Evolutionary conservation across 2,113 vertebrate genomes (phyloP).

Genomic region (Sceloporus tristichus): DNA sequence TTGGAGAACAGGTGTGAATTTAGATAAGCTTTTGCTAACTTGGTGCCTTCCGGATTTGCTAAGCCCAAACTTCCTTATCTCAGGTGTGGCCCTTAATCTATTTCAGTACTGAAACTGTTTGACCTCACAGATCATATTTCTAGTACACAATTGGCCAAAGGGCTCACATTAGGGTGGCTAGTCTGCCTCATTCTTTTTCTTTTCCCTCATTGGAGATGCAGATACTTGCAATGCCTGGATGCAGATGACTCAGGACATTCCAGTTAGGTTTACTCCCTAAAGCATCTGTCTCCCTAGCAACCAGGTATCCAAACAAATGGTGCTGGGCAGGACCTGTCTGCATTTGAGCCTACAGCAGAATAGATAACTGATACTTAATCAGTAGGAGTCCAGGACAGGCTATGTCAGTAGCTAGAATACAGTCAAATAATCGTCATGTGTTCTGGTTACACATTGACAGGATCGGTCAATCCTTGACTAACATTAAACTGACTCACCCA

Average conservation of each 20-base stretch:
- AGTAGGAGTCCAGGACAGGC: neutral
- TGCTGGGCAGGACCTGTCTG: neutral
- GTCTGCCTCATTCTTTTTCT: neutral
- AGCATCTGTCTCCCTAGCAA: conserved; percentile 25
- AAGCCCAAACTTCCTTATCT: neutral
- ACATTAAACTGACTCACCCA: neutral
- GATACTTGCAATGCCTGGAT: neutral
- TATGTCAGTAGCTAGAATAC: neutral
- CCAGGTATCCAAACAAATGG: conserved; percentile 37
- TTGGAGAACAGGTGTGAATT: neutral
- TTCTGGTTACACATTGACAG: neutral
- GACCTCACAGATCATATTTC: neutral
- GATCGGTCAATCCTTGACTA: neutral
- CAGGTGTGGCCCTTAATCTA: neutral
- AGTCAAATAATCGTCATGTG: neutral
- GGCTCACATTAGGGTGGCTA: neutral
- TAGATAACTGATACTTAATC: neutral
- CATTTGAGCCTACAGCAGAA: neutral
- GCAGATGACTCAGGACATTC: conserved; percentile 19
- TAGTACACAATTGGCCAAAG: neutral
- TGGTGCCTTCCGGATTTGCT: neutral
- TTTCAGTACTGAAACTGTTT: neutral
- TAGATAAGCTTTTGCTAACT: neutral
- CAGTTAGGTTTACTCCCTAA: neutral
- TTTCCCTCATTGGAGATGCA: neutral